These are phyloP conservation scores for Nyctibius grandis DNA, from an alignment of 2,797 vertebrate genomes.

Conservation along the genomic window DNA sequence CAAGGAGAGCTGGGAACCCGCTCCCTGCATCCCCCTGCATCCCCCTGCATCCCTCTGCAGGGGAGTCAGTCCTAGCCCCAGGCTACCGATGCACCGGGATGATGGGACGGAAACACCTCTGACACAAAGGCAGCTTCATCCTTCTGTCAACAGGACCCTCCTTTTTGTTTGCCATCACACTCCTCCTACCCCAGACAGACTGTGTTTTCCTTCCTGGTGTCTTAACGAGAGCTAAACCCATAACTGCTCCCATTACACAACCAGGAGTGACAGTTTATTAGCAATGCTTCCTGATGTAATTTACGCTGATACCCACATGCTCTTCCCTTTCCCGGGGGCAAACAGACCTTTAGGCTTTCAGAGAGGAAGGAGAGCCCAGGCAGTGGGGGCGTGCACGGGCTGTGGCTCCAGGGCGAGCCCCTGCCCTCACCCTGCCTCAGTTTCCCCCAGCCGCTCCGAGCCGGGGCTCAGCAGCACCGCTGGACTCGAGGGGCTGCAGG, in stretches of 20 bases:
- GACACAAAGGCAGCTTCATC: background rate
- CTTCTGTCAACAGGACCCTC: slow-evolving; percentile 44
- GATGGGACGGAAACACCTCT: background rate
- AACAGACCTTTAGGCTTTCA: background rate
- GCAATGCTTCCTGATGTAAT: slow-evolving; percentile 48
- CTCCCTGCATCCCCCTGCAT: background rate
- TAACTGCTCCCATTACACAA: slow-evolving; percentile 54
- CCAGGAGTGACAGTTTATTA: slow-evolving; percentile 44
- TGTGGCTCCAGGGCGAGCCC: background rate
- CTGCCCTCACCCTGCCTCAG: background rate
- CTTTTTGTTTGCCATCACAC: slow-evolving; percentile 8
- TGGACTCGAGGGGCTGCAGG: background rate
- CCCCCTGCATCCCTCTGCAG: background rate
- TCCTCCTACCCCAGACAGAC: background rate
- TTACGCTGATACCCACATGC: background rate
- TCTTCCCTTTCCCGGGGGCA: background rate
- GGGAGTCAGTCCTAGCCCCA: background rate
- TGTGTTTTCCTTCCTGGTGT: slow-evolving; percentile 15
- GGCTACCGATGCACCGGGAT: background rate
- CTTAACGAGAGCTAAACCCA: slow-evolving; percentile 15
- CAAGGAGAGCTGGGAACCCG: background rate
- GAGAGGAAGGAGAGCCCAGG: background rate
- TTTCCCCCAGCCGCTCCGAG: background rate
- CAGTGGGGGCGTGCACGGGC: accelerated
- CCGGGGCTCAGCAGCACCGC: background rate